Conservation (phyloP, 1,140 invertebrate genomes). For the Spodoptera frugiperda region DNA sequence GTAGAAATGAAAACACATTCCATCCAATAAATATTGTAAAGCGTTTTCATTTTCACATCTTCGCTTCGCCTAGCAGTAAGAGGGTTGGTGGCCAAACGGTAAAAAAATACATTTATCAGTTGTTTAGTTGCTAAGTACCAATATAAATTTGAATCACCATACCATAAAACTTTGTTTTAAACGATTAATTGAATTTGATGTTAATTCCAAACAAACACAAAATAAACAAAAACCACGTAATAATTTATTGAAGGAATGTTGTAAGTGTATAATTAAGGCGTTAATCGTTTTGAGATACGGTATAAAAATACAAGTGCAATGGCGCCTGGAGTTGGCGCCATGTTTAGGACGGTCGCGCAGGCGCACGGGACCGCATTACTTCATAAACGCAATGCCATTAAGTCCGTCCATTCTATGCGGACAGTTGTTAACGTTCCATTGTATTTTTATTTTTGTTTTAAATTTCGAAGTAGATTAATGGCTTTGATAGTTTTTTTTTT, state of each 20-base stretch:
- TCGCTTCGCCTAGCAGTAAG: too few species aligned
- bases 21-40: too few species aligned
- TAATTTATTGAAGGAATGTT: constrained; percentile 51
- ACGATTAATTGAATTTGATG: background rate
- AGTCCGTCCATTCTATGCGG: background rate
- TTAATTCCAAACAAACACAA: background rate
- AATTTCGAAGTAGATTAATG: background rate
- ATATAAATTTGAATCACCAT: too few species aligned
- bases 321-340: constrained; percentile 57
- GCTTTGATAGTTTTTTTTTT: too few species aligned
- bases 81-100: too few species aligned
- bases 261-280: constrained; percentile 54
- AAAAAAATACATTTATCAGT: too few species aligned
- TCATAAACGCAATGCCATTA: constrained; percentile 6
- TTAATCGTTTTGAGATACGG: constrained; percentile 49
- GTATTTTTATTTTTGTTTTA: constrained; percentile 32
- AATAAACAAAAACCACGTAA: constrained; percentile 24
- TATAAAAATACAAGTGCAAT: constrained; percentile 36
- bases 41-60: too few species aligned
- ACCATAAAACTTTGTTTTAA: too few species aligned
- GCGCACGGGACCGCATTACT: constrained; percentile 57
- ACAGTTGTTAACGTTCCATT: constrained; percentile 44
- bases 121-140: too few species aligned
- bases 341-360: constrained; percentile 30
- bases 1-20: too few species aligned